Evolutionary conservation across 2,113 vertebrate genomes (phyloP), one percentile per base, ranked within the genome.

Genomic region (Nannospalax galili): DNA sequence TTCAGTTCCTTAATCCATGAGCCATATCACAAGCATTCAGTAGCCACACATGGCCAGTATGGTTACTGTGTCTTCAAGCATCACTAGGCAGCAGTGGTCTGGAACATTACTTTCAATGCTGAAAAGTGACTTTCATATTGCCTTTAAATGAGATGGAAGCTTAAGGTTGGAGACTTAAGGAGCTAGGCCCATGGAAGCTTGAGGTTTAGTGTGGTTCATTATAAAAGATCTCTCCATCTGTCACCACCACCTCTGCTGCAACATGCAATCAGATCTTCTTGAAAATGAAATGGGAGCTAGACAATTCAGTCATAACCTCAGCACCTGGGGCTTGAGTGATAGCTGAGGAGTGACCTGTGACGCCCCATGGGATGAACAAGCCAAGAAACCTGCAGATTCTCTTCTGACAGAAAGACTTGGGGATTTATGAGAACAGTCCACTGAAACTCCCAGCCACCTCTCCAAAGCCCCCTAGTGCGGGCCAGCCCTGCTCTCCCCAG

Each of bases 1-100:
- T 64, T 32, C 16, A 0, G 20, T 28, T 69, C 26, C 70, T 67
- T 4, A 0, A 2, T 26, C 78, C 9, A 48, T 45, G 22, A 56
- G n/a, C 48, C 60, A 80, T 7, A 12, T 70, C 12, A 28, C 37
- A n/a, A 15, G 45, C 2, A 5, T 16, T 69, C 5, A 0, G 2
- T 16, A 37, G n/a, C 52, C 42, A 37, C 32, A 6, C 0, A 0
- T 42, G 35, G 62, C 75, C 37, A 30, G 12, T 0, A 4, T 1
- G 19, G 26, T 64, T 9, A 11, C 7, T 10, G 35, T 4, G 0
- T 60, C 32, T 73, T 69, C 48, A 24, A 52, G 19, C 22, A 24
- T n/a, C 7, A 37, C 26, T 0, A 48, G 32, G 26, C 2, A 1
- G 19, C 70, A 52, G 26, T 30, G 48, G 16, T 67, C 86, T 84